Percentiles rank a stretch among this genome's conserved stretches.
These are phyloP conservation scores for Laticauda laticaudata DNA, from an alignment of 2,113 vertebrate species.

Conservation along the genomic window DNA sequence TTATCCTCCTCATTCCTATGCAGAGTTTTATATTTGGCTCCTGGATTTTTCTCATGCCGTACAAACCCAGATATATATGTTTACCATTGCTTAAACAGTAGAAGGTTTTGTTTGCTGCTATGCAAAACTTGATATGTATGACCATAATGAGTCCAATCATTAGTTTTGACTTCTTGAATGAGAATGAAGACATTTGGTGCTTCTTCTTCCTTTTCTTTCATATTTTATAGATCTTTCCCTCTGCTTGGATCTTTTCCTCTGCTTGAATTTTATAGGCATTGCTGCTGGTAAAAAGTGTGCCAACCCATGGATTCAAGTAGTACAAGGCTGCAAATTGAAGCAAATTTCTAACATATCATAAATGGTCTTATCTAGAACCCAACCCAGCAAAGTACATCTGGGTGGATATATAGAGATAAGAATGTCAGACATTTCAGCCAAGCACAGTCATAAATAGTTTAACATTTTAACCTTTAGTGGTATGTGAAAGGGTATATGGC, in stretches of 20 bases:
- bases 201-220: not conserved
- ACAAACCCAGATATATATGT: not conserved
- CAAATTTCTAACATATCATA: not conserved
- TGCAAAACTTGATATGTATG: not conserved
- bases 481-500: not conserved
- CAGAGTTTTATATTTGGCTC: not conserved
- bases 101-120: not conserved
- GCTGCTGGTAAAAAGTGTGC: not conserved
- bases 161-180: not conserved
- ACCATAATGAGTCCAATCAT: not conserved
- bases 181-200: not conserved
- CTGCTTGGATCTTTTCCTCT: not conserved
- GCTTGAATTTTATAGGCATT: not conserved
- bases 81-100: not conserved
- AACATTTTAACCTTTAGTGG: not conserved
- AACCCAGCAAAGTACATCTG: not conserved
- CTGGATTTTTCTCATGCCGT: not conserved
- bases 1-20: not conserved
- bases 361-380: not conserved
- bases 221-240: not conserved
- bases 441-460: not conserved
- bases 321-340: not conserved
- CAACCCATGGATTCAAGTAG: not conserved
- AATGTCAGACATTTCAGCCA: not conserved
- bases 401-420: not conserved